Evolutionary conservation across 2,113 vertebrate species (phyloP).

Genomic region (Etheostoma spectabile): DNA sequence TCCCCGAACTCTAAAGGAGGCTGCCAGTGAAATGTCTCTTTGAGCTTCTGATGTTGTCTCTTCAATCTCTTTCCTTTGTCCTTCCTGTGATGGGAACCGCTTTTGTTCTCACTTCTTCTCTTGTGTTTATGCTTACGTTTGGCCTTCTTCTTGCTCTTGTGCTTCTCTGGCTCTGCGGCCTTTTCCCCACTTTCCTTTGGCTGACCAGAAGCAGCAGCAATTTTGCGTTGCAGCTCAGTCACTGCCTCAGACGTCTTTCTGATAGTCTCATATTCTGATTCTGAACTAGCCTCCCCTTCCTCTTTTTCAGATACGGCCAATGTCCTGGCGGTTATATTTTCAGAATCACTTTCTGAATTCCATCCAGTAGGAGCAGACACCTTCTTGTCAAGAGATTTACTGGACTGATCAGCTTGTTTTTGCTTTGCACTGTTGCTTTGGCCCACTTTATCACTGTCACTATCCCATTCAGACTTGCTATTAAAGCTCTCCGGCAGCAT

Average conservation of each 20-base stretch:
- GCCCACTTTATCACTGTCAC: conserved; percentile 78
- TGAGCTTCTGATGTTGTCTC: conserved; percentile 91
- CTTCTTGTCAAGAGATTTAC: conserved; percentile 73
- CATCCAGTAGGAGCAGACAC: conserved; percentile 84
- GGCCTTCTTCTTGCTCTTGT: conserved; percentile 85
- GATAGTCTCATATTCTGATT: conserved; percentile 82
- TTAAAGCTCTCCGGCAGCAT: conserved; percentile 69
- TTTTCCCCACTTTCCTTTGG: conserved; percentile 75
- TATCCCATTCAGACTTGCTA: conserved; percentile 79
- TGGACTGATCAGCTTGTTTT: conserved; percentile 68
- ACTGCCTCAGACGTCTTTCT: conserved; percentile 54
- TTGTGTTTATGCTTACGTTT: conserved; percentile 87
- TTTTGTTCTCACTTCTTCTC: conserved; percentile 82
- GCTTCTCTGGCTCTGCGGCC: conserved; percentile 64
- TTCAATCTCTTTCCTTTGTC: conserved; percentile 90
- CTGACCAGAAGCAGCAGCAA: conserved; percentile 33
- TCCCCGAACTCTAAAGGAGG: conserved; percentile 96
- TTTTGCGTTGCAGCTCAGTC: conserved; percentile 19
- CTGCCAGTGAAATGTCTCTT: conserved; percentile 95
- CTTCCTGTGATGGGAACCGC: conserved; percentile 82
- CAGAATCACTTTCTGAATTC: conserved; percentile 91
- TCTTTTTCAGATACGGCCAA: conserved; percentile 89
- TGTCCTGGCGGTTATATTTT: conserved; percentile 73
- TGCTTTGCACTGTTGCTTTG: conserved; percentile 64
- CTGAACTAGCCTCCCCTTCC: conserved; percentile 95